A percentile compares a stretch with the other conserved stretches of the same genome.
These are phyloP conservation scores for Alethe castanea DNA, from an alignment of 2,113 vertebrate genomes.

Conservation along the genomic window DNA sequence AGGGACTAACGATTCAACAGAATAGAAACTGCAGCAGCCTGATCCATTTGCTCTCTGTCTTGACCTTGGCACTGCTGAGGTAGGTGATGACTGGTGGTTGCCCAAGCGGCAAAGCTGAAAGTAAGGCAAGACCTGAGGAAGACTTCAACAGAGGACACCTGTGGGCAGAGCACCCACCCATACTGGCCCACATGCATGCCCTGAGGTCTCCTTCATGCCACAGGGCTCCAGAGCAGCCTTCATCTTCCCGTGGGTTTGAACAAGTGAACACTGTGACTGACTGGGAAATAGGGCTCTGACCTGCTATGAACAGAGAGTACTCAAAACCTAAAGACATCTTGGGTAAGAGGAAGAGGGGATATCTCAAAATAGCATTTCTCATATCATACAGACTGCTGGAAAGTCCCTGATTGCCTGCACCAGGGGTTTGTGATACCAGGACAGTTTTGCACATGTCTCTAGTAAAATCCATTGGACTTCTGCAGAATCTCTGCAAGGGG, in stretches of 20 bases:
- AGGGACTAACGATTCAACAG: not conserved
- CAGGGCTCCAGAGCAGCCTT: not conserved
- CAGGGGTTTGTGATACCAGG: not conserved
- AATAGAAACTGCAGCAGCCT: not conserved
- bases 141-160: not conserved
- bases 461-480: not conserved
- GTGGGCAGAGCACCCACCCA: not conserved
- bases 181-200: not conserved
- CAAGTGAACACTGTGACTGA: not conserved
- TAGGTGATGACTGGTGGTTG: not conserved
- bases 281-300: not conserved
- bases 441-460: not conserved
- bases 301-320: not conserved
- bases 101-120: not conserved
- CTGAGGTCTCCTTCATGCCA: not conserved
- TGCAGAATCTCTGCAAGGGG: constrained; percentile 10
- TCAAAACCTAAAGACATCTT: not conserved
- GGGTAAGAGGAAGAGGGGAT: constrained; percentile 14
- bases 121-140: not conserved
- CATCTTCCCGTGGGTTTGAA: not conserved
- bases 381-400: not conserved
- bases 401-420: not conserved
- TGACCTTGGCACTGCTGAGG: not conserved
- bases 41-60: not conserved
- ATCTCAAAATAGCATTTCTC: constrained; percentile 6